Evolutionary conservation across 2,888 invertebrate species (phyloP), one percentile per base, ranked within the genome.

Genomic region (Cantharis rufa): DNA sequence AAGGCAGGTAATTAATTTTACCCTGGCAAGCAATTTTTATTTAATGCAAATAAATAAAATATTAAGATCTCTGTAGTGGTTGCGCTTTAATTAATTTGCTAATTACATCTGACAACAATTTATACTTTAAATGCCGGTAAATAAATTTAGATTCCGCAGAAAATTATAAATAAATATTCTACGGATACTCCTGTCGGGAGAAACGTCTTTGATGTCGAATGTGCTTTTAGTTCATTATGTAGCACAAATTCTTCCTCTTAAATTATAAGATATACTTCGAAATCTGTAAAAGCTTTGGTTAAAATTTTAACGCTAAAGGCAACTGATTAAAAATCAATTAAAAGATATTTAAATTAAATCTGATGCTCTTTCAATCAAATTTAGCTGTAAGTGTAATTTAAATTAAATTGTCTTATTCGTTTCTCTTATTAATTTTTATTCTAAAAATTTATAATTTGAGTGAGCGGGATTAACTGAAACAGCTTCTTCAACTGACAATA

Each of bases 241-340:
- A 64, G 69, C 71, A 32, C 61, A 61, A 71, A 70, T 75, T 71
- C 71, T 71, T 75, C 71, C 76, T 70, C 72, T 69, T 72, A 72
- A 76, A 76, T 76, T 76, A 76, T 72, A 61, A 72, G 76, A 72
- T 63, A 76, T 72, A 72, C 72, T 76, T 61, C 11, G 72, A 63
- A 69, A 69, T 69, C 72, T 72, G 71, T 72, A 76, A 76, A 72
- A 72, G 72, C 70, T 62, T 76, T 72, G 62, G 72, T 24, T 76
- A 64, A 72, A 76, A 76, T 76, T 72, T 72, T 32, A 70, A 68
- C 70, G 72, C 76, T 70, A 72, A 72, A 64, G 72, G 72, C 72
- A 76, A 72, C 72, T 76, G 76, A 72, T 76, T 72, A 76, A 76
- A 72, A 72, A 72, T 28, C 76, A 69, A 76, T 76, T 76, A 76